Percentiles rank a stretch among this genome's conserved stretches.
Conservation (phyloP, 2,888 invertebrate species). For the Netelia fuscicornis region DNA sequence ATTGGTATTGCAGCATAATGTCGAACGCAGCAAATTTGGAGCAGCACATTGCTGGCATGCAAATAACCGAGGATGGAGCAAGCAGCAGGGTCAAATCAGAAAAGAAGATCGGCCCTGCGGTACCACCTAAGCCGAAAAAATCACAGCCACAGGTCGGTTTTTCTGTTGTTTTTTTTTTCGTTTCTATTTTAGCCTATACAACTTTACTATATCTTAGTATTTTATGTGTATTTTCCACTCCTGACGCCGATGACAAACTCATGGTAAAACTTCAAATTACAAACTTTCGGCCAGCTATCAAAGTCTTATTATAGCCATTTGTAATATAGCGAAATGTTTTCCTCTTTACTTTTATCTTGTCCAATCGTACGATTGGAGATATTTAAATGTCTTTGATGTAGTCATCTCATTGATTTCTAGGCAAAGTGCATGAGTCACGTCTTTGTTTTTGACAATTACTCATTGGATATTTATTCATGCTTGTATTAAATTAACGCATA, state of each 20-base stretch:
- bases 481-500: not conserved
- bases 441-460: too few relatives aligned
- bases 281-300: not conserved
- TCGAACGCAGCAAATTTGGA: conserved; percentile 88
- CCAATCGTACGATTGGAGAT: too few relatives aligned
- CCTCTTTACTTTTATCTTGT: not conserved
- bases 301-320: not conserved
- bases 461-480: not conserved
- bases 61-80: conserved; percentile 85
- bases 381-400: not conserved
- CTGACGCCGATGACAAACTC: conserved; percentile 44
- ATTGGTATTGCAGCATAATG: conserved; percentile 72
- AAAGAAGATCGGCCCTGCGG: conserved; percentile 91
- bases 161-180: conserved; percentile 14
- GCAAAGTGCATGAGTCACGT: not conserved
- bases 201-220: conserved; percentile 31
- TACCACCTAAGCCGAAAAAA: conserved; percentile 92
- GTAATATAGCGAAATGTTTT: not conserved
- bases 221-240: conserved; percentile 50
- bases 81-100: conserved; percentile 81
- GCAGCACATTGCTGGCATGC: conserved; percentile 89
- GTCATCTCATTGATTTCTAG: not conserved
- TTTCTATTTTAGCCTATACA: conserved; percentile 6
- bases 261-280: conserved; percentile 51
- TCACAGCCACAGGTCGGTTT: conserved; percentile 86